Evolutionary conservation across 2,113 vertebrate genomes (phyloP).

Genomic region (Thinocorus orbignyianus): DNA sequence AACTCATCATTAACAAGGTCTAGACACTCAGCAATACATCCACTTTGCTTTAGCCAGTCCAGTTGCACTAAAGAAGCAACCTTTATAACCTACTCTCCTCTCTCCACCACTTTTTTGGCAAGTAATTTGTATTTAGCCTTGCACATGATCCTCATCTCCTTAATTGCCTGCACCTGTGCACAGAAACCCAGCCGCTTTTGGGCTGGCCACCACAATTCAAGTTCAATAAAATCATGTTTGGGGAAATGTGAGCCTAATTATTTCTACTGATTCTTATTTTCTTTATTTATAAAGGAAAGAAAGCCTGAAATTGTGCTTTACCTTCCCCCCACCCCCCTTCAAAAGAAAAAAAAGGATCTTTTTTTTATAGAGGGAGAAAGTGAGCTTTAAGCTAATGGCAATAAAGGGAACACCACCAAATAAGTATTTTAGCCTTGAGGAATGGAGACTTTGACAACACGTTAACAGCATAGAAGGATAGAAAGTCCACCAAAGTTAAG

Average conservation of each 20-base stretch:
- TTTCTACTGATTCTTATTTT: not conserved
- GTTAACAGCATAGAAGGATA: not conserved
- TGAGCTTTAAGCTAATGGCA: not conserved
- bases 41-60: accelerated
- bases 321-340: no score
- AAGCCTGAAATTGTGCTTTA: not conserved
- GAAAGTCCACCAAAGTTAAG: not conserved
- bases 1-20: accelerated
- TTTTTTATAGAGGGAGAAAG: not conserved
- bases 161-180: not conserved
- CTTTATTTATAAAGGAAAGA: not conserved
- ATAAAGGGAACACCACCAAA: not conserved
- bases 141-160: not conserved
- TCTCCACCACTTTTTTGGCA: not conserved
- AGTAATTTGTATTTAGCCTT: not conserved
- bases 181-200: no score
- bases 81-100: accelerated
- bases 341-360: no score
- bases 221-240: not conserved
- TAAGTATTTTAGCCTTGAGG: not conserved
- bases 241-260: not conserved
- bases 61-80: accelerated
- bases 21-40: accelerated
- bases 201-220: not conserved
- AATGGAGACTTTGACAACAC: not conserved